These are phyloP conservation scores for Lophotis ruficrista DNA, from an alignment of 2,113 vertebrate genomes.

Conservation along the genomic window DNA sequence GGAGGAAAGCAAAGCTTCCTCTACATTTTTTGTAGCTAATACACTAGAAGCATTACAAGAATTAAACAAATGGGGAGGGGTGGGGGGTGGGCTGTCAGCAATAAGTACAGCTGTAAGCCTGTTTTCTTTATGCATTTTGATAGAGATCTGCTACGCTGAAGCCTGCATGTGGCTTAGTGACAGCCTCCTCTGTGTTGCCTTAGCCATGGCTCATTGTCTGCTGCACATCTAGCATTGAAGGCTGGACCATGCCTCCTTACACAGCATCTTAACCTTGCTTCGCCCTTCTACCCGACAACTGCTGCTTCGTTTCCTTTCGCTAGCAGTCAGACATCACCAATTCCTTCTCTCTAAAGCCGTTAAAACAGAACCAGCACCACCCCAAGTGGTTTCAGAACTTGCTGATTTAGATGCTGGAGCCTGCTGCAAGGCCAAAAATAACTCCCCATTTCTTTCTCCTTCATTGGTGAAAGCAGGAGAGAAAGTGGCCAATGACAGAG, in stretches of 20 bases:
- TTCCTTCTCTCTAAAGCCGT: constrained; percentile 10
- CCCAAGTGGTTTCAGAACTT: constrained; percentile 57
- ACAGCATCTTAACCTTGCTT: constrained; percentile 23
- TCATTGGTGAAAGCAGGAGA: constrained; percentile 62
- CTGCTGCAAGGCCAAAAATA: constrained; percentile 67
- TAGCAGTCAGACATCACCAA: constrained; percentile 11
- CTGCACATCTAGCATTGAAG: not conserved
- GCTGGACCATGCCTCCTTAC: not conserved
- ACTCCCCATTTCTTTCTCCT: constrained; percentile 46
- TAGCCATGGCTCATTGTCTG: not conserved
- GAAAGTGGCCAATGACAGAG: constrained; percentile 62
- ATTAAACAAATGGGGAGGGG: not conserved
- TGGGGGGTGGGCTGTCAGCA: not conserved
- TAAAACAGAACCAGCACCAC: constrained; percentile 27
- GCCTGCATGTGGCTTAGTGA: not conserved
- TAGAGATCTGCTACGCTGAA: not conserved
- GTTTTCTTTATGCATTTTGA: not conserved
- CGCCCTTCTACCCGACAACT: constrained; percentile 10
- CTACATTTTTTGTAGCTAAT: not conserved
- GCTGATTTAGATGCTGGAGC: constrained; percentile 61
- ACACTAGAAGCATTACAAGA: not conserved
- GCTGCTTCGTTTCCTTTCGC: not conserved
- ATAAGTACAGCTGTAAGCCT: not conserved
- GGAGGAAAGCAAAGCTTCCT: not conserved
- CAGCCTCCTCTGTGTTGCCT: not conserved